These are phyloP conservation scores for Tethya wilhelma DNA, from an alignment of 37 sponge, comb jelly and placozoan genomes.

Conservation along the genomic window DNA sequence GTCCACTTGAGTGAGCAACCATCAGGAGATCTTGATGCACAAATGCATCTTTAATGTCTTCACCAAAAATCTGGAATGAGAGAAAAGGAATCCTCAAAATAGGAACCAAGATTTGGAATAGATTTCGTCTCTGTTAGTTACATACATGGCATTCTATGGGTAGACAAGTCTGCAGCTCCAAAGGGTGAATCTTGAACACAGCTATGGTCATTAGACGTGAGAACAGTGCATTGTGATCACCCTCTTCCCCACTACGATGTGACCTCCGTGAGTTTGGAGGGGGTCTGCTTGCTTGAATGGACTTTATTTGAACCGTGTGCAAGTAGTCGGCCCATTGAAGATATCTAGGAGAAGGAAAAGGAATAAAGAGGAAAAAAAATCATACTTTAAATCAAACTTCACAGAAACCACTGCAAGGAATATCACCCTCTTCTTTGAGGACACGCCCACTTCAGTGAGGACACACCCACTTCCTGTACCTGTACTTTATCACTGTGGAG, in stretches of 20 bases:
- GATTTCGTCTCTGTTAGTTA: no score
- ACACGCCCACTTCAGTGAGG: no score
- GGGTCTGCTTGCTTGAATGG: not conserved
- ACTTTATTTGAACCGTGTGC: constrained; percentile 62
- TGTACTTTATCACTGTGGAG: constrained; percentile 38
- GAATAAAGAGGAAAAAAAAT: not conserved
- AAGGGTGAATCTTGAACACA: constrained; percentile 71
- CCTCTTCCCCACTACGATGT: no score
- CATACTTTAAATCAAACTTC: no score
- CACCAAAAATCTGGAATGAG: constrained; percentile 80
- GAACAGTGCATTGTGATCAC: no score
- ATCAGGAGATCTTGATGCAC: constrained; percentile 59
- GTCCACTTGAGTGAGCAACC: constrained; percentile 1
- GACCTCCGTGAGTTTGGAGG: constrained; percentile 2
- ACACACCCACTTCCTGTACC: constrained; percentile 46
- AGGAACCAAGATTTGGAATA: no score
- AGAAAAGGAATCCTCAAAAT: no score
- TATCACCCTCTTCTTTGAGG: no score
- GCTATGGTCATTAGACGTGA: constrained; percentile 23
- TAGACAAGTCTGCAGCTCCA: constrained; percentile 43
- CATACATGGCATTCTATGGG: constrained; percentile 32
- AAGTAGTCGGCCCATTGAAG: constrained; percentile 74
- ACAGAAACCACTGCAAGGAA: no score
- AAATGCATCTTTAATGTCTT: constrained; percentile 48
- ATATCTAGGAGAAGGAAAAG: constrained; percentile 38